A percentile compares a stretch with the other conserved stretches of the same genome.
phyloP scores from a whole-genome alignment of 2,113 vertebrate species.

The Oncorhynchus kisutch region DNA sequence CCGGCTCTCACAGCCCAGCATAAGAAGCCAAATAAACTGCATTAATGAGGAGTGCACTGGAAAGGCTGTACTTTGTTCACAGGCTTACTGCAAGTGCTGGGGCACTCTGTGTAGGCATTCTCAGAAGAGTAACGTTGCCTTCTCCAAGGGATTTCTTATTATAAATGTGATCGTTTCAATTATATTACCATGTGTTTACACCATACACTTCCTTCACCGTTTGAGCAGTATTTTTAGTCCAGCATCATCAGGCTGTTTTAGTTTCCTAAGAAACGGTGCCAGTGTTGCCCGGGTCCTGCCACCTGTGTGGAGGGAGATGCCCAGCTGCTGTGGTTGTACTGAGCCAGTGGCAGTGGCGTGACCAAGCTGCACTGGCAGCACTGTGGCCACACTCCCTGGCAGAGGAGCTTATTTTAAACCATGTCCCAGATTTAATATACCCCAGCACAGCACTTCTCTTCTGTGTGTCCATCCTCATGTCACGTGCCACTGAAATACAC shows the following conservation, averaged over 20 bases:
- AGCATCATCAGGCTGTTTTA: neutral
- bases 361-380: constrained; percentile 22
- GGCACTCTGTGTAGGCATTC: neutral
- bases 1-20: neutral
- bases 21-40: constrained; percentile 24
- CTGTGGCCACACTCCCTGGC: constrained; percentile 32
- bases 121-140: too few relatives aligned
- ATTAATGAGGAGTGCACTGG: constrained; percentile 6
- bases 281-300: neutral
- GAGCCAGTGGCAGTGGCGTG: constrained; percentile 26
- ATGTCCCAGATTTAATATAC: constrained; percentile 64
- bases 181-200: neutral
- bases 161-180: neutral
- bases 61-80: neutral
- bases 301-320: constrained; percentile 10
- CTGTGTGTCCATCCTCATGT: constrained; percentile 46
- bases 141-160: neutral
- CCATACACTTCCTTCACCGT: neutral
- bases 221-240: too few relatives aligned
- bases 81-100: neutral
- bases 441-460: constrained; percentile 50
- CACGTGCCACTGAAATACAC: constrained; percentile 27
- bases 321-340: neutral
- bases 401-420: constrained; percentile 63
- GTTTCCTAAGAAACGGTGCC: constrained; percentile 1